Percentiles rank a stretch among this genome's conserved stretches.
phyloP scores from a whole-genome alignment of 2,113 vertebrate genomes.

The Pituophis catenifer region DNA sequence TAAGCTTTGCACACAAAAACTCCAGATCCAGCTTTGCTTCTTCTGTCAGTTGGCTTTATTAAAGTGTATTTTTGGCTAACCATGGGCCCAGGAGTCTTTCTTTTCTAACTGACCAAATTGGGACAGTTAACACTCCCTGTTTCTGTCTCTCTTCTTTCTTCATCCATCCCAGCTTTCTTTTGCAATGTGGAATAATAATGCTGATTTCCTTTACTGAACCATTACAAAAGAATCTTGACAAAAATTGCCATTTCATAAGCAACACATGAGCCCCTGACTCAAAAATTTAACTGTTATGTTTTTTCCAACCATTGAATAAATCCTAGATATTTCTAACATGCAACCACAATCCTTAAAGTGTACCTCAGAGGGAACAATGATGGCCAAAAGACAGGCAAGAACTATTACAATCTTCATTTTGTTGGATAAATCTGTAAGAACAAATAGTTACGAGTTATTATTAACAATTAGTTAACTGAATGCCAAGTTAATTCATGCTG shows the following conservation, averaged over 20 bases:
- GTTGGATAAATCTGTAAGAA: neutral
- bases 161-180: neutral
- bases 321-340: neutral
- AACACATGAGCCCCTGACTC: neutral
- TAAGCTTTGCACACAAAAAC: too few relatives aligned
- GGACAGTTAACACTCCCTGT: too few relatives aligned
- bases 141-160: neutral
- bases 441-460: neutral
- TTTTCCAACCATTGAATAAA: neutral
- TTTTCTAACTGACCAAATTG: too few relatives aligned
- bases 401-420: constrained; percentile 13
- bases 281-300: neutral
- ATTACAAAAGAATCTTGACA: too few relatives aligned
- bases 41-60: too few relatives aligned
- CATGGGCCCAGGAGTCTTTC: too few relatives aligned
- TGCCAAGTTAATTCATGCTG: neutral
- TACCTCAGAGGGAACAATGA: constrained; percentile 3
- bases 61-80: too few relatives aligned
- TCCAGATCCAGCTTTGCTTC: too few relatives aligned
- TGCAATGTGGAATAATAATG: neutral
- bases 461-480: neutral
- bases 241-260: neutral
- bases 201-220: too few relatives aligned
- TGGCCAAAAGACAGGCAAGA: neutral
- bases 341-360: neutral